Evolutionary conservation across 1,140 invertebrate species (phyloP), one percentile per base, ranked within the genome.

Genomic region (Atta colombica): DNA sequence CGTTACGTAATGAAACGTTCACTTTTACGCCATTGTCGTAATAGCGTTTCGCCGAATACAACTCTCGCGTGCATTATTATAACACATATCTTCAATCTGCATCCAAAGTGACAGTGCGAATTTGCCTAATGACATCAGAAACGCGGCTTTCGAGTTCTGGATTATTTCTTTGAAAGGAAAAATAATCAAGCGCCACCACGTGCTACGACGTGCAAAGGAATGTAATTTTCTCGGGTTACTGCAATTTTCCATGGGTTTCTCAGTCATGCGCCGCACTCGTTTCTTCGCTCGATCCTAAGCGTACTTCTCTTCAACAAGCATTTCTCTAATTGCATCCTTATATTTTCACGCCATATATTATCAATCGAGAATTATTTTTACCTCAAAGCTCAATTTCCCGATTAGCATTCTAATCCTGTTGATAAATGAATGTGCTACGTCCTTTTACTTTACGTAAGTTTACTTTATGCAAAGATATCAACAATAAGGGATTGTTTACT

Each of bases 171-270:
- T 25, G 12, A 81, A 86, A 80, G 21, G 61, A 25, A 39, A 81
- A 66, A 74, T 74, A 85, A 74, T 85, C 82, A 74, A 87, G 28
- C 45, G 55, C 72, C 55, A 12, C 21, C 39, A 28, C 63, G 16
- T 35, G 31, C 3, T 31, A 31, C n/a, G 65, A 51, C 35, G 66
- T 49, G 55, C 72, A 65, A 77, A 58, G 87, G 81, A 86, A 88
- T 89, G 82, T 87, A 89, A 89, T 89, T 89, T 88, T 86, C 72
- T 53, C 77, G 65, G 21, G 74, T 68, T 74, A 75, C 51, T 60
- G 80, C 75, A 85, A 89, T 88, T 86, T 89, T 88, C 87, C 61
- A 1, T 39, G 28, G 60, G 18, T 35, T 12, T 66, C 87, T 71
- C 61, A 63, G 61, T 28, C 58, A 35, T 8, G 85, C 14, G 18